phyloP scores from a whole-genome alignment of 2,888 invertebrate genomes.

The Aphrophora alni region DNA sequence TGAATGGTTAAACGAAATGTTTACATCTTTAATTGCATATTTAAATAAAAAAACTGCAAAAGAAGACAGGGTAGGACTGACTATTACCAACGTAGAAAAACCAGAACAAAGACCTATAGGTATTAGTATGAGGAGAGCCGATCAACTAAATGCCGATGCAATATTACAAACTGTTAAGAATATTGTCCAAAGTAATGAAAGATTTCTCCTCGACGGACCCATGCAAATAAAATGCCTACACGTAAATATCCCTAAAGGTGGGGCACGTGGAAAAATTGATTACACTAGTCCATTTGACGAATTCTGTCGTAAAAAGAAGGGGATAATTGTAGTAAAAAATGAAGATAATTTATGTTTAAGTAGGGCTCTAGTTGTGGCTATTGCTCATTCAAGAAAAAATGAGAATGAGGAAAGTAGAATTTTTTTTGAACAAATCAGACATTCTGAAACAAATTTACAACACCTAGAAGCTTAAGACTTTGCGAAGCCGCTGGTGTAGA shows the following conservation, averaged over 20 bases:
- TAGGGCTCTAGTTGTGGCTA: conserved; percentile 6
- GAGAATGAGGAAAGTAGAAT: no score
- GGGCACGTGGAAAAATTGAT: neutral
- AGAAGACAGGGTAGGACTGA: neutral
- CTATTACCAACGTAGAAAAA: neutral
- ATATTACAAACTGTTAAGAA: neutral
- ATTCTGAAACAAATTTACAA: neutral
- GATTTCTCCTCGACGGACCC: neutral
- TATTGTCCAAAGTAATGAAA: neutral
- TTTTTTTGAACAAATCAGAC: no score
- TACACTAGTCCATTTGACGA: neutral
- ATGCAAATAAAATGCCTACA: neutral
- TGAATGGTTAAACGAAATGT: no score
- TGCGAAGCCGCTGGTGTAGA: neutral
- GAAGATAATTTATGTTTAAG: neutral
- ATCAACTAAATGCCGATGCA: conserved; percentile 9
- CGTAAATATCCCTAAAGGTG: neutral
- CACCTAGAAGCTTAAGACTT: neutral
- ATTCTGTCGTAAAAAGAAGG: neutral
- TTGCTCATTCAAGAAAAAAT: no score
- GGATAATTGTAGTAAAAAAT: neutral
- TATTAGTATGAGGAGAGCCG: neutral
- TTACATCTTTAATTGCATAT: no score
- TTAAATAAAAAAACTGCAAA: no score
- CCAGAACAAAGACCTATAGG: conserved; percentile 3